phyloP scores from a whole-genome alignment of 2,888 invertebrate genomes.

The Callinectes sapidus region DNA sequence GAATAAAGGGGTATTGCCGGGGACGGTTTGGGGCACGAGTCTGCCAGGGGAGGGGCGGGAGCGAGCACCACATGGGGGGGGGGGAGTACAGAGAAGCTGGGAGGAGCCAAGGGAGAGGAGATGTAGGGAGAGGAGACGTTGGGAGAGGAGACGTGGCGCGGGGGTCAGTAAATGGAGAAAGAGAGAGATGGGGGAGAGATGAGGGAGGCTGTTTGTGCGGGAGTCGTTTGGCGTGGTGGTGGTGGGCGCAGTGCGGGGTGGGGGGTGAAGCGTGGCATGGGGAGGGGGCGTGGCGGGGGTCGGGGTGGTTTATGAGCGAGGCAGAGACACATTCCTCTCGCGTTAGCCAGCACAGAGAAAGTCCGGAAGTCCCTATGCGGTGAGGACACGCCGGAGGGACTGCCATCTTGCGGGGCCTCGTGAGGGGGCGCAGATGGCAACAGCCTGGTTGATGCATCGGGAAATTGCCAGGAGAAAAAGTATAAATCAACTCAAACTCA shows the following conservation, averaged over 20 bases:
- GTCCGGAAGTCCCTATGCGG: slow-evolving; percentile 28
- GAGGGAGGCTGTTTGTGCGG: not conserved
- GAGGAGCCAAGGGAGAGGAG: not conserved
- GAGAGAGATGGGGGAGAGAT: slow-evolving; percentile 17
- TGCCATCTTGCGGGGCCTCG: not conserved
- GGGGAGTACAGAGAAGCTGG: not conserved
- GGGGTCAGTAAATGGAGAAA: slow-evolving; percentile 16
- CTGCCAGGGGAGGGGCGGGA: not conserved
- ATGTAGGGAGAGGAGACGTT: not conserved
- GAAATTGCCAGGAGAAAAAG: not conserved
- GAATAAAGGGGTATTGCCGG: not conserved
- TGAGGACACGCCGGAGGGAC: not conserved
- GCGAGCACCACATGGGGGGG: not conserved
- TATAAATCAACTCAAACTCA: not conserved
- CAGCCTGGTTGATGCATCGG: not conserved
- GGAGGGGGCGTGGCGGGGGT: slow-evolving; percentile 17
- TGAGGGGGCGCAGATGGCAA: not conserved
- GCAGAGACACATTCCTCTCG: slow-evolving; percentile 41
- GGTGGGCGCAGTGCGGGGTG: not conserved
- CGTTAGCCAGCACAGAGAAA: slow-evolving; percentile 19
- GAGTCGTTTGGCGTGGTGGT: not conserved
- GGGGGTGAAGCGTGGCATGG: not conserved
- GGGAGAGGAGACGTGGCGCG: not conserved
- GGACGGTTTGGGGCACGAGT: slow-evolving; percentile 19
- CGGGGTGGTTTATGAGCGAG: slow-evolving; percentile 36